Conservation (phyloP, 2,888 invertebrate genomes). For the Epirrita christyi region DNA sequence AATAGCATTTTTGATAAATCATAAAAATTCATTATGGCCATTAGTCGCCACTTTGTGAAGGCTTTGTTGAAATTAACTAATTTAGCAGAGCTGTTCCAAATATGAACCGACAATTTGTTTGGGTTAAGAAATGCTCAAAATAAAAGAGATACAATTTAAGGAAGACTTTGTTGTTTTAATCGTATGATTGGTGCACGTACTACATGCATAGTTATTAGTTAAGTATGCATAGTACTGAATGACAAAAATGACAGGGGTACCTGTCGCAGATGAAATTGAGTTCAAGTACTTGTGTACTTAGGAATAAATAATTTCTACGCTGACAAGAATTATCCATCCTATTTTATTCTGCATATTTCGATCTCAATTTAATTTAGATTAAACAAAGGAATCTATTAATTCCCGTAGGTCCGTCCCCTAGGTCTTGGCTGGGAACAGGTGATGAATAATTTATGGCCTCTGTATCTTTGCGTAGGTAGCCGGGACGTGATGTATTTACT, state of each 20-base stretch:
- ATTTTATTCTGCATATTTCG: not conserved
- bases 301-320: not conserved
- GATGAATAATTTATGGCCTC: constrained; percentile 52
- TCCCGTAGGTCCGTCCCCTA: constrained; percentile 37
- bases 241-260: too few species aligned
- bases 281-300: too few species aligned
- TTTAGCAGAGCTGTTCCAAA: constrained; percentile 10
- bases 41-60: constrained; percentile 14
- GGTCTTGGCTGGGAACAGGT: constrained; percentile 40
- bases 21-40: constrained; percentile 25
- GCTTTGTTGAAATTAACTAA: constrained; percentile 27
- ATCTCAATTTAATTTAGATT: constrained; percentile 47
- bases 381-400: constrained; percentile 44
- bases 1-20: constrained; percentile 30
- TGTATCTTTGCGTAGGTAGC: constrained; percentile 45
- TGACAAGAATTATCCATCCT: not conserved
- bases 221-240: too few species aligned
- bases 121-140: not conserved
- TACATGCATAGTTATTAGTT: too few species aligned
- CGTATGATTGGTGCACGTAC: too few species aligned
- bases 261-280: too few species aligned
- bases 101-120: not conserved
- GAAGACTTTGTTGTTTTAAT: too few species aligned
- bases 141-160: not conserved
- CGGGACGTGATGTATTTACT: constrained; percentile 45